phyloP scores from a whole-genome alignment of 1,140 invertebrate species.

The Brachionus rubens region DNA sequence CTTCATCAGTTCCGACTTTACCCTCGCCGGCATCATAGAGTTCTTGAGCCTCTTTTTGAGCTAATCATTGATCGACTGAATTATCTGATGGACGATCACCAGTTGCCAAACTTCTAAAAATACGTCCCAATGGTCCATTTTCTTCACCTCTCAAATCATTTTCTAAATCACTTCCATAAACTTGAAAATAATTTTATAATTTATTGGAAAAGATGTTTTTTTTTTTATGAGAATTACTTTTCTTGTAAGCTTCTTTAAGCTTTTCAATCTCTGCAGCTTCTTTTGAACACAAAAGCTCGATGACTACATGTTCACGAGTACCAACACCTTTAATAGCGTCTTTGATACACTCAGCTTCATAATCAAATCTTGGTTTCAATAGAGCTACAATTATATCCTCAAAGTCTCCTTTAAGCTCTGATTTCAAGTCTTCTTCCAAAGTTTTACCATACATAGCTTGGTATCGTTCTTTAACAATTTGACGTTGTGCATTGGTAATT shows the following conservation, averaged over 20 bases:
- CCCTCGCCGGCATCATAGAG: no score
- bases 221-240: no score
- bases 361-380: no score
- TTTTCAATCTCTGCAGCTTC: no score
- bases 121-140: neutral
- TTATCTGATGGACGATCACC: neutral
- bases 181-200: neutral
- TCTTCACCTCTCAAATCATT: slow-evolving; percentile 9
- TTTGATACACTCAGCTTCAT: no score
- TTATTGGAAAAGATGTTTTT: neutral
- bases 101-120: slow-evolving; percentile 14
- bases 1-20: no score
- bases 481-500: no score
- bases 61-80: neutral
- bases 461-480: no score
- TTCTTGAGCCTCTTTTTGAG: slow-evolving; percentile 15
- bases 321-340: slow-evolving; percentile 58
- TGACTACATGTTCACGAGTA: slow-evolving; percentile 29
- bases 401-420: no score
- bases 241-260: slow-evolving; percentile 3
- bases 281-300: slow-evolving; percentile 14
- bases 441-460: no score
- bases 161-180: slow-evolving; percentile 9
- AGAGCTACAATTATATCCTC: no score
- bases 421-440: no score